Percentiles rank a stretch among this genome's conserved stretches.
phyloP scores from a whole-genome alignment of 2,797 vertebrate species.

The Mormyrus hasselquistii region DNA sequence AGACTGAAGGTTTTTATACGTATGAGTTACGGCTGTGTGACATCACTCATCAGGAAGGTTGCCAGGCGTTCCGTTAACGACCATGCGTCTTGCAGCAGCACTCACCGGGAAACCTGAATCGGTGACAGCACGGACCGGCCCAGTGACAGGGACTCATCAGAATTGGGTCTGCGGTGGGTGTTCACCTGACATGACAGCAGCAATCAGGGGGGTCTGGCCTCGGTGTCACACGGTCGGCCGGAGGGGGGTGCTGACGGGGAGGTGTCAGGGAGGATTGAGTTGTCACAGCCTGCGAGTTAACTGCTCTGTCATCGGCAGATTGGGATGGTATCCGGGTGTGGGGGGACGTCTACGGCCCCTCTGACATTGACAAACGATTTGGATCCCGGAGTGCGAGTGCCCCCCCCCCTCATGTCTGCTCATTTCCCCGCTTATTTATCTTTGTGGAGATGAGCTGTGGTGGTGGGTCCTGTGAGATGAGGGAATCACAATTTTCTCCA shows the following conservation, averaged over 20 bases:
- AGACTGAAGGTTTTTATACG: background rate
- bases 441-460: slow-evolving; percentile 13
- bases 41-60: background rate
- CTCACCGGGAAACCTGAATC: background rate
- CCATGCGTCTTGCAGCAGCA: background rate
- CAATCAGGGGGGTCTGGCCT: background rate
- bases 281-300: slow-evolving; percentile 45
- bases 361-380: slow-evolving; percentile 57
- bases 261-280: slow-evolving; percentile 49
- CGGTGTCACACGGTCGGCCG: slow-evolving; percentile 38
- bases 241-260: background rate
- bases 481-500: background rate
- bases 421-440: slow-evolving; percentile 52
- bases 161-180: background rate
- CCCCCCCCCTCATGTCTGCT: slow-evolving; percentile 45
- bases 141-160: background rate
- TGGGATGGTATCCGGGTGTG: slow-evolving; percentile 1
- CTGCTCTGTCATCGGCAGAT: slow-evolving; percentile 34
- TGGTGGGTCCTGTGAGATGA: background rate
- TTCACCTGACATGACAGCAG: background rate
- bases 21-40: background rate
- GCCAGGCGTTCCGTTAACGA: background rate
- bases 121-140: background rate
- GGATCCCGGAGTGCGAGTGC: slow-evolving; percentile 42
- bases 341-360: slow-evolving; percentile 33